Evolutionary conservation across 2,113 vertebrate genomes (phyloP).

Genomic region (sheep (Ovis aries)): DNA sequence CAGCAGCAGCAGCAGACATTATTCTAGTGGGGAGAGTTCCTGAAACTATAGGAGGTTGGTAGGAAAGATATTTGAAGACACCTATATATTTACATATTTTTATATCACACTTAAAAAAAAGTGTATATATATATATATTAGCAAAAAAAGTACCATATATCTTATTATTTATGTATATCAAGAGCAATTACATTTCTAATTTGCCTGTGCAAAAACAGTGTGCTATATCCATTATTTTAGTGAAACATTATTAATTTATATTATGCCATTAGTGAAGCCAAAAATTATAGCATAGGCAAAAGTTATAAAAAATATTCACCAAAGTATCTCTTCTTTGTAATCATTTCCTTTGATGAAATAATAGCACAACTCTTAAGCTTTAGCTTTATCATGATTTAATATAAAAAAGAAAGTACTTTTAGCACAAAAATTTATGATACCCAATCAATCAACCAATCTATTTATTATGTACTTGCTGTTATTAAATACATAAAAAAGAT

Average conservation of each 20-base stretch:
- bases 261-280: not conserved
- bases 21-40: not conserved
- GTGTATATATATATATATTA: not conserved
- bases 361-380: not conserved
- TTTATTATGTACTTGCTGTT: not conserved
- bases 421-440: not conserved
- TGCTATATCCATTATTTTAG: not conserved
- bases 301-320: not conserved
- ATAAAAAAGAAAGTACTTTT: slow-evolving; percentile 2
- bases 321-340: not conserved
- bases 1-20: not conserved
- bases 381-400: slow-evolving; percentile 13
- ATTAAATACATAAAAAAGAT: not conserved
- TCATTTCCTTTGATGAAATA: slow-evolving; percentile 30
- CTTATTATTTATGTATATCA: not conserved
- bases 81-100: not conserved
- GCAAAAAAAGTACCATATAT: not conserved
- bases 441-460: not conserved
- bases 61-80: not conserved
- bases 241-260: not conserved
- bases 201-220: not conserved
- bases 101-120: not conserved
- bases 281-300: not conserved
- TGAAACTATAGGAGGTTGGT: not conserved
- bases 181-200: not conserved